Evolutionary conservation across 1,140 invertebrate species (phyloP).

Genomic region (Penaeus chinensis): DNA sequence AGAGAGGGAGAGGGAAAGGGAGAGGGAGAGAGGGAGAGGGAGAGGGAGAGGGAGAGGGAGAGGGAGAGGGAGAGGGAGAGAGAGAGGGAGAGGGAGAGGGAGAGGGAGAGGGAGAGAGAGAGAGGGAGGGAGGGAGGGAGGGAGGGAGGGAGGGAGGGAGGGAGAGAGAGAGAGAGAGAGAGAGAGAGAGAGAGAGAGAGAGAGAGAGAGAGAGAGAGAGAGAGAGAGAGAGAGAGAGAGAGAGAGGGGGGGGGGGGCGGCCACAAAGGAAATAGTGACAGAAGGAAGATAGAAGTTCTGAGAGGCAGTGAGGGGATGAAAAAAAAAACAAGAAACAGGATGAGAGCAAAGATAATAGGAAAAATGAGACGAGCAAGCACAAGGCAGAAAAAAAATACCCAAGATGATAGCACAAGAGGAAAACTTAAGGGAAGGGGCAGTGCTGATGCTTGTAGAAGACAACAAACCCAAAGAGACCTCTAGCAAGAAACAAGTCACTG

Average conservation of each 20-base stretch:
- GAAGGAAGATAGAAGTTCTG: background rate
- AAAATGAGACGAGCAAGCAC: background rate
- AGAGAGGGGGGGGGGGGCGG: background rate
- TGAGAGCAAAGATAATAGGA: background rate
- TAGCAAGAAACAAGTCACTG: too few relatives aligned
- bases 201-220: slow-evolving; percentile 37
- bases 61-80: background rate
- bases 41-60: background rate
- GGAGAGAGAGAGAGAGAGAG: background rate
- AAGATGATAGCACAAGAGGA: background rate
- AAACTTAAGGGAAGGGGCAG: too few relatives aligned
- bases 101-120: background rate
- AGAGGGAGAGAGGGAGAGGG: background rate
- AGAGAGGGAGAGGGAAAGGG: background rate
- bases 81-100: background rate
- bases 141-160: background rate
- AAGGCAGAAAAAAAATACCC: background rate
- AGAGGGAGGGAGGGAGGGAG: background rate
- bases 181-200: slow-evolving; percentile 18
- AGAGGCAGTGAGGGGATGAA: slow-evolving; percentile 1
- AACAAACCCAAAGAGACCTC: too few relatives aligned
- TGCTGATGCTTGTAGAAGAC: too few relatives aligned
- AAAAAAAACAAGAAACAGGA: background rate
- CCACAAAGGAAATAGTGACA: background rate
- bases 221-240: slow-evolving; percentile 40